These are phyloP conservation scores for Myopa testacea DNA, from an alignment of 2,888 invertebrate species.

Conservation along the genomic window DNA sequence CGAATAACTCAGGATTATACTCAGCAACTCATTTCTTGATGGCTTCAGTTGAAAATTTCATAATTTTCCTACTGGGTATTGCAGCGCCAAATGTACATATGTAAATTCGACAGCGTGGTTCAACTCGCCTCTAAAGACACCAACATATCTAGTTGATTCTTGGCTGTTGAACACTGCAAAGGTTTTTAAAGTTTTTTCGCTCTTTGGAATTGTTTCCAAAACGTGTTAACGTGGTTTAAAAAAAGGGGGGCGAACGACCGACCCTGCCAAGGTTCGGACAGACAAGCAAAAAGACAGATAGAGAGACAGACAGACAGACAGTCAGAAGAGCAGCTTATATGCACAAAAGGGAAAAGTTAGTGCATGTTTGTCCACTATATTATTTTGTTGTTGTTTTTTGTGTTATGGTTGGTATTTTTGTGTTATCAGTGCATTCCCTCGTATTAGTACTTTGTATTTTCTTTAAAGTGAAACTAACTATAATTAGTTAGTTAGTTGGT, in stretches of 20 bases:
- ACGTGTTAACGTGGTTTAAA: conserved; percentile 27
- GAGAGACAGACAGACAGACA: not conserved
- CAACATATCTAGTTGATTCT: conserved; percentile 30
- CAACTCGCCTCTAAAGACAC: conserved; percentile 10
- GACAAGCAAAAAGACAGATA: not conserved
- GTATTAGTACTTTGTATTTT: not conserved
- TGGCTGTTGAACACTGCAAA: conserved; percentile 27
- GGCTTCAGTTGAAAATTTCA: no score
- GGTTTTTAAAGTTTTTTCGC: conserved; percentile 11
- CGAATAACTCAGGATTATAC: no score
- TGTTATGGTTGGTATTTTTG: not conserved
- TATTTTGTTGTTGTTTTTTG: conserved; percentile 12
- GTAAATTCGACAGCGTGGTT: conserved; percentile 1
- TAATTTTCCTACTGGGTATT: conserved; percentile 19
- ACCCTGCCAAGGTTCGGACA: conserved; percentile 35
- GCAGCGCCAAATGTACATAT: not conserved
- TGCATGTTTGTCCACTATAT: not conserved
- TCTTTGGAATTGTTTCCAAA: conserved; percentile 4
- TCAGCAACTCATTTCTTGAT: no score
- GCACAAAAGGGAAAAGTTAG: not conserved
- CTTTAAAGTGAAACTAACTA: conserved; percentile 2
- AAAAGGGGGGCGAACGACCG: conserved; percentile 38
- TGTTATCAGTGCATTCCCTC: conserved; percentile 9
- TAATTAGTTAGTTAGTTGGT: conserved; percentile 5
- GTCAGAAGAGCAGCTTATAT: not conserved